Evolutionary conservation across 2,797 vertebrate species (phyloP).

Genomic region (Pseudochirops corinnae): DNA sequence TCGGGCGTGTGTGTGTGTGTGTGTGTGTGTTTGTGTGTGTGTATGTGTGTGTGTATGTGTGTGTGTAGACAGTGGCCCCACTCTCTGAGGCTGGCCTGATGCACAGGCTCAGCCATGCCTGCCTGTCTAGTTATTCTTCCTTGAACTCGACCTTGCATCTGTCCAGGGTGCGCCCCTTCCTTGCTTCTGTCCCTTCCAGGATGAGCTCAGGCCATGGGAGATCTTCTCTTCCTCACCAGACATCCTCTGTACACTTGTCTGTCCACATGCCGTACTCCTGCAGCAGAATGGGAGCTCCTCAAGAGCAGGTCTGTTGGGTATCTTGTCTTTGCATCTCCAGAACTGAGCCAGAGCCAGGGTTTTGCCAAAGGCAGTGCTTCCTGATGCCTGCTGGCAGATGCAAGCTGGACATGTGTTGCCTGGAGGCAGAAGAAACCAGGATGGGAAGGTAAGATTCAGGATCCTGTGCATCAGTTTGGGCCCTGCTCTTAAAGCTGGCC

Average conservation of each 20-base stretch:
- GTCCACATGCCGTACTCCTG: slow-evolving; percentile 24
- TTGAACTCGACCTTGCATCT: too few species aligned
- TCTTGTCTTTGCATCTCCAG: not conserved
- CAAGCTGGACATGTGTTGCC: not conserved
- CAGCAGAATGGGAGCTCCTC: not conserved
- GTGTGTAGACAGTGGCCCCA: too few species aligned
- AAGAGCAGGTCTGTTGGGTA: not conserved
- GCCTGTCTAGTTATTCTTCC: too few species aligned
- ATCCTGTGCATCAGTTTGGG: not conserved
- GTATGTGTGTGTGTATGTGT: too few species aligned
- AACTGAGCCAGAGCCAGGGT: not conserved
- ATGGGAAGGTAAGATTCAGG: not conserved
- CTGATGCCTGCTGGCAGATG: not conserved
- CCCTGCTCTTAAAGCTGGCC: not conserved
- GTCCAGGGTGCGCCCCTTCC: too few species aligned
- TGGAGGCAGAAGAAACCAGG: not conserved
- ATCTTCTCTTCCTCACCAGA: not conserved
- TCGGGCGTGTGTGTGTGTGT: too few species aligned
- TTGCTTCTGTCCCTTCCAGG: not conserved
- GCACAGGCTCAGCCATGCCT: too few species aligned
- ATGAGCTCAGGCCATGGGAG: not conserved
- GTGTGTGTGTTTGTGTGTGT: too few species aligned
- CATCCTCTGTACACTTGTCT: too few species aligned
- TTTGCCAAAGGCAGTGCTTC: not conserved
- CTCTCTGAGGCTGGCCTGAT: too few species aligned